Evolutionary conservation across 1,140 invertebrate species (phyloP).

Genomic region (Eubasilissa regina): DNA sequence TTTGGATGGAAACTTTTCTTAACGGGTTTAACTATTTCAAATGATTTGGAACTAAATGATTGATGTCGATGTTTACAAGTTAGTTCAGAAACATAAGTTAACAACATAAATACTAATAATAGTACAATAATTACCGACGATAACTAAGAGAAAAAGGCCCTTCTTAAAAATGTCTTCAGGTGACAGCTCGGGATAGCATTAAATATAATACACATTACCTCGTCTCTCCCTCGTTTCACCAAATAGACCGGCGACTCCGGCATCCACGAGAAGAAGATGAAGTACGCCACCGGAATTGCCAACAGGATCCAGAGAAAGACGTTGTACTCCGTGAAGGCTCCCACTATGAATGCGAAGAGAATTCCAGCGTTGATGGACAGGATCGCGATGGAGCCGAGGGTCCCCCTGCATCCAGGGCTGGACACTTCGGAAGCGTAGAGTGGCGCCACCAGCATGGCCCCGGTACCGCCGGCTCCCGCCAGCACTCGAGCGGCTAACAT

Average conservation of each 20-base stretch:
- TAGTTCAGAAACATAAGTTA: too few relatives aligned
- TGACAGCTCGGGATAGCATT: too few relatives aligned
- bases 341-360: conserved; percentile 70
- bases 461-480: conserved; percentile 65
- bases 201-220: conserved; percentile 61
- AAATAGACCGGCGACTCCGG: conserved; percentile 73
- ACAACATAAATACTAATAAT: too few relatives aligned
- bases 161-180: too few relatives aligned
- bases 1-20: too few relatives aligned
- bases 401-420: conserved; percentile 66
- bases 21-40: too few relatives aligned
- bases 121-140: too few relatives aligned
- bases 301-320: conserved; percentile 70
- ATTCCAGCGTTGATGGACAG: conserved; percentile 72
- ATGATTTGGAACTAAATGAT: too few relatives aligned
- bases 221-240: conserved; percentile 69
- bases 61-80: too few relatives aligned
- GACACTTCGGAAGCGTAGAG: conserved; percentile 68
- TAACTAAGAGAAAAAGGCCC: too few relatives aligned
- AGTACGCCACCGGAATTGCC: conserved; percentile 66
- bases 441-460: conserved; percentile 66
- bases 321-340: conserved; percentile 68
- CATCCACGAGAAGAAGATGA: conserved; percentile 69
- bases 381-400: conserved; percentile 71
- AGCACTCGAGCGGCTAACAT: conserved; percentile 66